Base-by-base conservation (phyloP, 1,140 invertebrate species). In the Aphis gossypii region DNA sequence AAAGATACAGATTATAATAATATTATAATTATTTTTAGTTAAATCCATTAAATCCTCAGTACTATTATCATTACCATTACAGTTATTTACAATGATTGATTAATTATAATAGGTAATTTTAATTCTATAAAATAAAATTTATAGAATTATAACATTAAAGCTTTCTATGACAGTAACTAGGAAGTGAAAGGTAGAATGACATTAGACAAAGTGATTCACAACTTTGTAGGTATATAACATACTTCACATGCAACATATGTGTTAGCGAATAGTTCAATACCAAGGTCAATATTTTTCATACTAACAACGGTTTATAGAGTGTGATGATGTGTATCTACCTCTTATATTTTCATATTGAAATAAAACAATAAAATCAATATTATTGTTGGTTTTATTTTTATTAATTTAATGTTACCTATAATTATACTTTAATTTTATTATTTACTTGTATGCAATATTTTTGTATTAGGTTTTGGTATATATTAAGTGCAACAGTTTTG, bases 131-230 rank as follows among this genome's bases (percentile, higher is more conserved):
- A 44, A 60, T 68, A 1, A 20, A 44, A 44, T 68, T 8, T 25
- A 20, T 21, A 89, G 88, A 41, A 56, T 44, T n/a, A 68, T 90
- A 90, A n/a, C 21, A 86, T 46, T 41, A 68, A 51, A 90, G 89
- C 89, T 90, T 90, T 90, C 89, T 90, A 44, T 90, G 38, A 14
- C 25, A n/a, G 25, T 44, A 18, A 14, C 89, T 90, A 90, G 89
- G 89, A 90, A 90, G 89, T 90, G 89, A 90, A 90, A 90, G 89
- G 89, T 90, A 60, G 38, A 44, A 68, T 68, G 89, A 30, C 56
- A 90, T 51, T 89, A 90, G 21, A 54, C 35, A 4, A 44, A 84
- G 35, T 90, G 56, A 90, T 90, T 90, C 89, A 90, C 41, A 90
- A 68, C 89, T 90, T 56, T 41, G 51, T 56, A 56, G 48, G 46